Conservation (phyloP, 2,888 invertebrate species). For the Microchrysa polita region DNA sequence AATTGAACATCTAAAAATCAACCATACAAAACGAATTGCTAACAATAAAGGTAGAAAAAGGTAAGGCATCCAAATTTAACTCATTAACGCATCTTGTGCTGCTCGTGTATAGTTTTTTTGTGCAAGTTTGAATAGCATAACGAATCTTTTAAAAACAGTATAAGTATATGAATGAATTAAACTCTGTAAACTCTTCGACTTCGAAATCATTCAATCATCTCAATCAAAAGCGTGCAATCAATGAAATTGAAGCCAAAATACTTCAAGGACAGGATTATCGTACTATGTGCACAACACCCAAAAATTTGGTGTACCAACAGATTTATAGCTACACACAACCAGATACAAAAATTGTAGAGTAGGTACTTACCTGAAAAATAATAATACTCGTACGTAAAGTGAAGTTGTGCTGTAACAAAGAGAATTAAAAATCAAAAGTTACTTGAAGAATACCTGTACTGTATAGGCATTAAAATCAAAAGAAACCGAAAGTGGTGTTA, state of each 20-base stretch:
- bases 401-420: slow-evolving; percentile 18
- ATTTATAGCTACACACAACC: too few species aligned
- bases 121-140: slow-evolving; percentile 1
- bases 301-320: too few species aligned
- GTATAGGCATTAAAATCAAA: slow-evolving; percentile 16
- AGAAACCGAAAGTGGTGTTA: slow-evolving; percentile 34
- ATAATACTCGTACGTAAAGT: too few species aligned
- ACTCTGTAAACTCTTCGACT: slow-evolving; percentile 6
- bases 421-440: background rate
- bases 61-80: background rate
- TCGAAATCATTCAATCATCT: background rate
- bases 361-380: slow-evolving; percentile 9
- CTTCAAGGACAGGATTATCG: slow-evolving; percentile 20
- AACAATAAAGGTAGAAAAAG: background rate
- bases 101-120: background rate
- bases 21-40: too few species aligned
- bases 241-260: slow-evolving; percentile 16
- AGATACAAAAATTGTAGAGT: too few species aligned
- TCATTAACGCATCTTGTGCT: slow-evolving; percentile 11
- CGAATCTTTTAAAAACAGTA: background rate
- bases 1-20: background rate
- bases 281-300: background rate
- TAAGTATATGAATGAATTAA: slow-evolving; percentile 34
- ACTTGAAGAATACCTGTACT: background rate
- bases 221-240: background rate